Evolutionary conservation across 2,797 vertebrate species (phyloP).

Genomic region (Myotis findleyi): DNA sequence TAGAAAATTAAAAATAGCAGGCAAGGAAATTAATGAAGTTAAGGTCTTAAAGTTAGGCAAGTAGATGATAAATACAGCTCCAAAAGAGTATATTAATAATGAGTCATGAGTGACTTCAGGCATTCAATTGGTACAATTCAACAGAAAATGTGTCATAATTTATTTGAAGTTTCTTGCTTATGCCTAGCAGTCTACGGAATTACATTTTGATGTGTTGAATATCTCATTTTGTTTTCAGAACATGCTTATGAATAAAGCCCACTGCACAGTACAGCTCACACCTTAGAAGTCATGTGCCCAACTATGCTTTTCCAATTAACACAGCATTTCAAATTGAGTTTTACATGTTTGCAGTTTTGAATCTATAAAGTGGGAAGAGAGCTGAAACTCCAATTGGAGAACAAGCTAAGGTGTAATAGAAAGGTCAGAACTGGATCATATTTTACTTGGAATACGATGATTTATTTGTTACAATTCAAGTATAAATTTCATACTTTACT

Average conservation of each 20-base stretch:
- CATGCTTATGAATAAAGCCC: conserved; percentile 80
- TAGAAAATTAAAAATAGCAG: conserved; percentile 71
- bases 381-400: conserved; percentile 73
- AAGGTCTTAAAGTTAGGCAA: conserved; percentile 77
- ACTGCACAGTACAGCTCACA: conserved; percentile 76
- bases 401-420: conserved; percentile 60
- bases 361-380: conserved; percentile 63
- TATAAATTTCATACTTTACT: neutral
- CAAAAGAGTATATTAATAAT: conserved; percentile 78
- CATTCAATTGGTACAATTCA: conserved; percentile 38
- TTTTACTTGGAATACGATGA: neutral
- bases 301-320: conserved; percentile 49
- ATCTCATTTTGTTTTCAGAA: conserved; percentile 82
- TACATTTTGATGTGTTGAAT: conserved; percentile 83
- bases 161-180: conserved; percentile 75
- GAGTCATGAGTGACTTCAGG: conserved; percentile 74
- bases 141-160: conserved; percentile 74
- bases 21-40: conserved; percentile 75
- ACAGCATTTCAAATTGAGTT: conserved; percentile 70
- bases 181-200: conserved; percentile 70
- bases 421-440: conserved; percentile 35
- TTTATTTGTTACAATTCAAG: neutral
- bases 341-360: conserved; percentile 57
- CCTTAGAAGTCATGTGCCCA: conserved; percentile 80
- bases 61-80: conserved; percentile 80